These are phyloP conservation scores for Sphinx pinastri DNA, from an alignment of 2,888 invertebrate species.

Conservation along the genomic window DNA sequence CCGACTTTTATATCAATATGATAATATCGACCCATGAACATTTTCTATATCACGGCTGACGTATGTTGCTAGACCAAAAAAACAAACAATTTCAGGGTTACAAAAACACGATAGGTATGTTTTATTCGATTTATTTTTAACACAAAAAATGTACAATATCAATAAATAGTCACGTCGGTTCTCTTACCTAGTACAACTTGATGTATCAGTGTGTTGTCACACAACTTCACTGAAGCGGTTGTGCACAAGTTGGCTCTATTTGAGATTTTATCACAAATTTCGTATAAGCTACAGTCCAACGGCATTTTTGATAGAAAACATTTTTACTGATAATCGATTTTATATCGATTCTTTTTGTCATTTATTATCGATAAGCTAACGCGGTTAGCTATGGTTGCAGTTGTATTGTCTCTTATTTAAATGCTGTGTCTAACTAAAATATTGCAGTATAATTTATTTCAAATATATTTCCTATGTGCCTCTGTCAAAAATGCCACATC, in stretches of 20 bases:
- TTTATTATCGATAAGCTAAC: background rate
- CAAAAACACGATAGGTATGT: conserved; percentile 37
- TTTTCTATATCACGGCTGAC: no score
- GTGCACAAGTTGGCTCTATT: conserved; percentile 7
- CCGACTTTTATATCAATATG: no score
- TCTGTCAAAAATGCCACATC: conserved; percentile 4
- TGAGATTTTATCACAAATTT: conserved; percentile 21
- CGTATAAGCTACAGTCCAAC: conserved; percentile 8
- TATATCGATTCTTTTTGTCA: background rate
- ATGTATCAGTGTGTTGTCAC: conserved; percentile 74
- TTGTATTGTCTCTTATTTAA: no score
- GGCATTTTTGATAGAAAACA: background rate
- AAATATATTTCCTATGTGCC: no score
- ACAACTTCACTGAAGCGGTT: conserved; percentile 56
- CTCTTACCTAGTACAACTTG: conserved; percentile 70
- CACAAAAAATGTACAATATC: conserved; percentile 82
- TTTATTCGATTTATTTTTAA: conserved; percentile 78
- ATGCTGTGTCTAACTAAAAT: no score
- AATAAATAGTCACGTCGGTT: conserved; percentile 80
- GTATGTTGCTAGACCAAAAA: background rate
- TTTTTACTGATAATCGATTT: background rate
- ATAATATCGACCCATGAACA: no score
- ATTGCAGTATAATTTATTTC: no score
- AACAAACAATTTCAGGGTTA: conserved; percentile 11
- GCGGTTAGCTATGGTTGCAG: no score